phyloP scores from a whole-genome alignment of 2,113 vertebrate species.

The Xiphophorus maculatus region DNA sequence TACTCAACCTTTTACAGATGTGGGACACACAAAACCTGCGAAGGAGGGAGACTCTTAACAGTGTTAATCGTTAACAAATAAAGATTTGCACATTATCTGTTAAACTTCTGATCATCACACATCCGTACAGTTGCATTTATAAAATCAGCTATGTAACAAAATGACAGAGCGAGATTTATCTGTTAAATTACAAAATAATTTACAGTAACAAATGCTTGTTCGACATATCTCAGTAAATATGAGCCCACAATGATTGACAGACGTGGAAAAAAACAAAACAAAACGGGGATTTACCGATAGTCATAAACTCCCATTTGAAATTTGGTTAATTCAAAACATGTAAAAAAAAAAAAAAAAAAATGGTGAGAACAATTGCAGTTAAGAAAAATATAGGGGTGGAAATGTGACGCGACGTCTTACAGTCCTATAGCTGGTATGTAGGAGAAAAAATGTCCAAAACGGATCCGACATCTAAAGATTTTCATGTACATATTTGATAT shows the following conservation, averaged over 20 bases:
- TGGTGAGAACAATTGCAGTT: neutral
- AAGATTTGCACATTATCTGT: constrained; percentile 64
- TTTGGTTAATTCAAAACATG: no score
- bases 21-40: constrained; percentile 68
- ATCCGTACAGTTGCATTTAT: constrained; percentile 74
- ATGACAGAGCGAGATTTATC: constrained; percentile 62
- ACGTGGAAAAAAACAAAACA: constrained; percentile 8
- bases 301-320: constrained; percentile 1
- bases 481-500: neutral
- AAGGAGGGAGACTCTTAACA: constrained; percentile 57
- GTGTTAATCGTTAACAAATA: constrained; percentile 65
- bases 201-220: constrained; percentile 77
- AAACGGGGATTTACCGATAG: constrained; percentile 24
- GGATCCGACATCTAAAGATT: neutral
- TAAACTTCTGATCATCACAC: constrained; percentile 53
- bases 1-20: constrained; percentile 40
- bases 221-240: constrained; percentile 60
- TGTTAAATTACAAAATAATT: constrained; percentile 80
- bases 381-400: neutral
- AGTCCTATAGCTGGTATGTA: neutral
- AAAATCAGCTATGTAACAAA: constrained; percentile 68
- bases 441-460: neutral
- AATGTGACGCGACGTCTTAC: no score
- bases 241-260: constrained; percentile 41
- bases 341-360: no score